Evolutionary conservation across 2,888 invertebrate genomes (phyloP), one percentile per base, ranked within the genome.

Genomic region (Helobdella robusta): DNA sequence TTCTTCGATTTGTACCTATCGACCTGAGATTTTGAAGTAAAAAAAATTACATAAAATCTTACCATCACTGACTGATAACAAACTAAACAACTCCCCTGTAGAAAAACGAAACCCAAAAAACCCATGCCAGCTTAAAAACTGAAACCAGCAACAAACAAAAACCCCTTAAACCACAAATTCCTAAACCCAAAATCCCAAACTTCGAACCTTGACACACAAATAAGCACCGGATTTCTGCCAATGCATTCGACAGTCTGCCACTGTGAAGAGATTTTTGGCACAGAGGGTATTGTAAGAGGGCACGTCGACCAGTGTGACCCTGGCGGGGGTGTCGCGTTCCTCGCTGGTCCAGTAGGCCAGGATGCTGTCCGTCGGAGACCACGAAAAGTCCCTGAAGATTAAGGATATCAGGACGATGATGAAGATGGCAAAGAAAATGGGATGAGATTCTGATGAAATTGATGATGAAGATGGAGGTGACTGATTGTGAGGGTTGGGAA

Each of bases 151-250:
- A n/a, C n/a, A n/a, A n/a, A n/a, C n/a, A n/a, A n/a, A n/a, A n/a
- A n/a, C n/a, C n/a, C n/a, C n/a, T n/a, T n/a, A n/a, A n/a, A n/a
- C n/a, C n/a, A n/a, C n/a, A n/a, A n/a, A n/a, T n/a, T n/a, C n/a
- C n/a, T n/a, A n/a, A n/a, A n/a, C n/a, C n/a, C n/a, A n/a, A n/a
- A n/a, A n/a, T n/a, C n/a, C n/a, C n/a, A n/a, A n/a, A n/a, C n/a
- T n/a, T n/a, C n/a, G n/a, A n/a, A n/a, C n/a, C 82, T 97, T 95
- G 0, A 97, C 95, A 74, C 97, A 95, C 32, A 99, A 83, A 78
- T 93, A 94, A 78, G 97, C 94, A 0, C 98, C 98, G 30, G 87
- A 89, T 80, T 93, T 93, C 80, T 99, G 98, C 98, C 98, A 98
- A 79, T 93, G 93, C 78, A 99, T 90, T 75, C 93, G 92, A 78